Conservation (phyloP, 2,797 vertebrate genomes). For the Mallotus villosus region DNA sequence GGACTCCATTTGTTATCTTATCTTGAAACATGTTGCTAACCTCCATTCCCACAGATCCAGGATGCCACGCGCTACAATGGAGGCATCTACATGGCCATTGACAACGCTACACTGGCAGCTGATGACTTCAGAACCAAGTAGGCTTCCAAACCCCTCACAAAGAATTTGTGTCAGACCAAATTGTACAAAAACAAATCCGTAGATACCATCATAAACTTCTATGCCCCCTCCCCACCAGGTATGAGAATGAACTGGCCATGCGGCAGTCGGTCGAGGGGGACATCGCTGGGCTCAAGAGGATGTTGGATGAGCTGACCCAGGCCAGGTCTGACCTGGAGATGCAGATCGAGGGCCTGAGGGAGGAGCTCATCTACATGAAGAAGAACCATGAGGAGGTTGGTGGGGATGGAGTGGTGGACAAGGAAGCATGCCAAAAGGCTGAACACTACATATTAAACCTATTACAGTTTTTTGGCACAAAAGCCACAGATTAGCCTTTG, state of each 20-base stretch:
- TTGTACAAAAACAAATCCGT: neutral
- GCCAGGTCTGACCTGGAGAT: constrained; percentile 87
- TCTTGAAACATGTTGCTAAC: constrained; percentile 3
- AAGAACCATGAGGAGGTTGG: constrained; percentile 85
- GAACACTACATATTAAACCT: too few relatives aligned
- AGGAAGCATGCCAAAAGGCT: neutral
- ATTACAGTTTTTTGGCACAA: too few relatives aligned
- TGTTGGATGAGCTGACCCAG: constrained; percentile 64
- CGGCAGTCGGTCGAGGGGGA: constrained; percentile 4
- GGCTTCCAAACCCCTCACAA: constrained; percentile 30
- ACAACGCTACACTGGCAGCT: constrained; percentile 86
- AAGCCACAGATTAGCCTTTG: too few relatives aligned
- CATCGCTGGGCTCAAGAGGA: constrained; percentile 8
- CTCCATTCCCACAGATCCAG: constrained; percentile 71
- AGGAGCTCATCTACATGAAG: constrained; percentile 84
- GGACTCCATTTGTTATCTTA: neutral
- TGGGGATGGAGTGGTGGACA: neutral
- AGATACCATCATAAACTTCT: neutral
- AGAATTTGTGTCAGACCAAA: neutral
- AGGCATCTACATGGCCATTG: constrained; percentile 77
- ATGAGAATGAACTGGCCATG: constrained; percentile 60
- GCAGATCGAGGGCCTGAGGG: constrained; percentile 85
- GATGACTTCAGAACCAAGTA: constrained; percentile 90
- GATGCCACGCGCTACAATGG: constrained; percentile 72
- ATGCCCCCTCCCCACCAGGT: constrained; percentile 65